Evolutionary conservation across 2,888 invertebrate genomes (phyloP).

Genomic region (Drosophila acutilabella): DNA sequence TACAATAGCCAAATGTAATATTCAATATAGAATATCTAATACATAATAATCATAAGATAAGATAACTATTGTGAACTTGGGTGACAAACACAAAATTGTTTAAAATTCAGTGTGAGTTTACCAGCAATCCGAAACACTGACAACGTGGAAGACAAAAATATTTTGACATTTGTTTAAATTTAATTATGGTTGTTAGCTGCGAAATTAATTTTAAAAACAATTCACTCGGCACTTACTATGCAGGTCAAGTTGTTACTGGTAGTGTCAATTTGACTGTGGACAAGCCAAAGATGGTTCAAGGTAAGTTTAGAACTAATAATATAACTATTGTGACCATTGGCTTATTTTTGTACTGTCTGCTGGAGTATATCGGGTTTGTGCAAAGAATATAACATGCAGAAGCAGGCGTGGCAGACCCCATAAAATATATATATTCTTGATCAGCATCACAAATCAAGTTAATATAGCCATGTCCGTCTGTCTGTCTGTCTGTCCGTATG

Average conservation of each 20-base stretch:
- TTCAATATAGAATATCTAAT: slow-evolving; percentile 41
- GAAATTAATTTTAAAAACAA: slow-evolving; percentile 81
- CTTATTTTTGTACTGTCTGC: too few species aligned
- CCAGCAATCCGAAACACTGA: slow-evolving; percentile 27
- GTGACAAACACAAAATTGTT: slow-evolving; percentile 19
- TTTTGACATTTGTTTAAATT: neutral
- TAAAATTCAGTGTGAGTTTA: slow-evolving; percentile 40
- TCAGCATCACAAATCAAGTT: too few species aligned
- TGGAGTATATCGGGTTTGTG: too few species aligned
- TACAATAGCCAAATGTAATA: slow-evolving; percentile 31
- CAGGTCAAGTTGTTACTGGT: slow-evolving; percentile 80
- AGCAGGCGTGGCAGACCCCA: too few species aligned
- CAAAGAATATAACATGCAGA: too few species aligned
- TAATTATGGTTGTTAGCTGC: slow-evolving; percentile 73
- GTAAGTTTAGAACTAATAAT: slow-evolving; percentile 34
- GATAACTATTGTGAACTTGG: slow-evolving; percentile 49
- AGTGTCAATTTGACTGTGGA: slow-evolving; percentile 66
- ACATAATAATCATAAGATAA: slow-evolving; percentile 53
- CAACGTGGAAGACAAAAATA: slow-evolving; percentile 17
- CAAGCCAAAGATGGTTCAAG: slow-evolving; percentile 64
- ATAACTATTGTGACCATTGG: neutral
- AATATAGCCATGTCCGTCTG: too few species aligned
- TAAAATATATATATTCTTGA: too few species aligned
- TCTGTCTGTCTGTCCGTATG: too few species aligned
- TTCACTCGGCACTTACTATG: slow-evolving; percentile 77